phyloP scores from a whole-genome alignment of 1,140 invertebrate species.

The Musca domestica region DNA sequence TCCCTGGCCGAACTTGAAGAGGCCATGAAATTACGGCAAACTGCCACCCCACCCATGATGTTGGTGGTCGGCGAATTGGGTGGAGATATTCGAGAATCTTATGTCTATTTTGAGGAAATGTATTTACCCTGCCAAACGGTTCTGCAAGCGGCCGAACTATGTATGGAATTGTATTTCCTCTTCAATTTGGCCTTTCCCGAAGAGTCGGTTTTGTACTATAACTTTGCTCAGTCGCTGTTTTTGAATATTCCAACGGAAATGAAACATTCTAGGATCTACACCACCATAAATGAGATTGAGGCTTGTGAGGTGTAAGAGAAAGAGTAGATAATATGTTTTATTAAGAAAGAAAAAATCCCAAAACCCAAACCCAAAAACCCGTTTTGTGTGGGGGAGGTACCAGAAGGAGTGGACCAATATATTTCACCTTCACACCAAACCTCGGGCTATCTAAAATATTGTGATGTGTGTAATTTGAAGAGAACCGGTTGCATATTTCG shows the following conservation, averaged over 20 bases:
- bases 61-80: slow-evolving; percentile 1
- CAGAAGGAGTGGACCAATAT: too few relatives aligned
- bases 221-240: background rate
- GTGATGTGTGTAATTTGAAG: too few relatives aligned
- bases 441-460: too few relatives aligned
- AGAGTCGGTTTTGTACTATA: background rate
- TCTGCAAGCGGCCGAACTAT: background rate
- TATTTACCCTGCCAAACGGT: background rate
- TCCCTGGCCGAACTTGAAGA: background rate
- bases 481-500: too few relatives aligned
- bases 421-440: too few relatives aligned
- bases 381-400: too few relatives aligned
- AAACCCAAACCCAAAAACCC: too few relatives aligned
- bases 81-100: background rate
- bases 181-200: background rate
- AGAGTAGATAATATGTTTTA: background rate
- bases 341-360: background rate
- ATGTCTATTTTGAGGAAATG: background rate
- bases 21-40: background rate
- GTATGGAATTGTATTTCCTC: background rate
- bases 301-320: background rate
- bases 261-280: background rate
- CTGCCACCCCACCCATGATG: background rate
- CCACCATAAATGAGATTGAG: slow-evolving; percentile 10
- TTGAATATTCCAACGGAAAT: background rate